Evolutionary conservation across 2,113 vertebrate species (phyloP).

Genomic region (Oplegnathus fasciatus): DNA sequence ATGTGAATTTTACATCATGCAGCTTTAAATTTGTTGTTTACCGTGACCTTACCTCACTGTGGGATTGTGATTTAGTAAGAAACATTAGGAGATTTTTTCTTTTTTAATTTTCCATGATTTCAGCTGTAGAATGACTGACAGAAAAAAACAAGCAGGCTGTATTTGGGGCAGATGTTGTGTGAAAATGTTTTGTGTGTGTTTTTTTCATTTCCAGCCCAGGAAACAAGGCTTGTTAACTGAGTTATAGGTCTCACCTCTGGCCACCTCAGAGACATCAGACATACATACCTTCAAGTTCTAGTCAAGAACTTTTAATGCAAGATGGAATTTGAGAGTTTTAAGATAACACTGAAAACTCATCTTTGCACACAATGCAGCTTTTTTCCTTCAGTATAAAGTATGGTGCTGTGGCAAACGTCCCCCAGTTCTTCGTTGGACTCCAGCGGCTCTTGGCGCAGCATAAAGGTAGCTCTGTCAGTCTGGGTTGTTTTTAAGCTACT

Average conservation of each 20-base stretch:
- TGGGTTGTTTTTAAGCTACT: constrained; percentile 53
- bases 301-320: not conserved
- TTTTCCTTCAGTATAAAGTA: not conserved
- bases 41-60: no score
- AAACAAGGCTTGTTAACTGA: constrained; percentile 26
- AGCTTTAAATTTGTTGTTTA: no score
- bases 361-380: not conserved
- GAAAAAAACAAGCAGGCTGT: not conserved
- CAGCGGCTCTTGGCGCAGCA: constrained; percentile 29
- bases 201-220: not conserved
- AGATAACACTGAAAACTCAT: not conserved
- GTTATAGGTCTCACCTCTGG: not conserved
- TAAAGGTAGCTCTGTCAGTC: constrained; percentile 59
- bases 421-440: constrained; percentile 4
- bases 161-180: not conserved
- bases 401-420: constrained; percentile 27
- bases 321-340: not conserved
- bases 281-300: not conserved
- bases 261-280: not conserved
- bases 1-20: no score
- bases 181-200: constrained; percentile 8
- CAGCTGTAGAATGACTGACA: no score
- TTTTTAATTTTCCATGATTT: no score
- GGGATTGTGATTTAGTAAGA: no score
- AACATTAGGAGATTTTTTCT: no score